Evolutionary conservation across 2,113 vertebrate species (phyloP).

Genomic region (Corvus moneduloides): DNA sequence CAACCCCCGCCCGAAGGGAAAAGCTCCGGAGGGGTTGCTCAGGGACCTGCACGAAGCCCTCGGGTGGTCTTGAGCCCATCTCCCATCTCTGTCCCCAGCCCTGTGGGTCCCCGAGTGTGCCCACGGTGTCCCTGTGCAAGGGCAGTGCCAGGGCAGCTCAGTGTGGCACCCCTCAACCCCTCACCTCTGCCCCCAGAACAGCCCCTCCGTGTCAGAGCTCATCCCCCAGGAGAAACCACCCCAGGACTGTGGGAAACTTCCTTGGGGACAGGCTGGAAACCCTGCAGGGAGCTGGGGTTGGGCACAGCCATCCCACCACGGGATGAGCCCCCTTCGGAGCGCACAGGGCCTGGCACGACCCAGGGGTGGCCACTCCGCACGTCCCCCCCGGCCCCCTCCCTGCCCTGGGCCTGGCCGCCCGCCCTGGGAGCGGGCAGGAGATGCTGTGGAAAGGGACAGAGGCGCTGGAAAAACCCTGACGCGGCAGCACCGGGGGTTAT

Average conservation of each 20-base stretch:
- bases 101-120: fast-evolving
- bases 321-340: not conserved
- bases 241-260: not conserved
- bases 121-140: fast-evolving
- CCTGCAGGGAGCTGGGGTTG: not conserved
- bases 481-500: not conserved
- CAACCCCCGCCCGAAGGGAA: fast-evolving
- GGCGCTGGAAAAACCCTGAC: not conserved
- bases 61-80: fast-evolving
- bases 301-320: fast-evolving
- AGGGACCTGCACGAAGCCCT: fast-evolving
- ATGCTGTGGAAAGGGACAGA: not conserved
- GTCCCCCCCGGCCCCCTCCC: not conserved
- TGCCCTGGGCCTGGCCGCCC: not conserved
- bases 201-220: fast-evolving
- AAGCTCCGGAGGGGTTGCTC: fast-evolving
- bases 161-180: fast-evolving
- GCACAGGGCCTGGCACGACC: not conserved
- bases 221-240: not conserved
- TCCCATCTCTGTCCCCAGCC: not conserved
- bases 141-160: not conserved
- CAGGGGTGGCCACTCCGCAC: fast-evolving
- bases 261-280: not conserved
- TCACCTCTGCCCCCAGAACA: fast-evolving
- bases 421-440: not conserved